Evolutionary conservation across 2,888 invertebrate genomes (phyloP).

Genomic region (Cataglyphis altisquamis): DNA sequence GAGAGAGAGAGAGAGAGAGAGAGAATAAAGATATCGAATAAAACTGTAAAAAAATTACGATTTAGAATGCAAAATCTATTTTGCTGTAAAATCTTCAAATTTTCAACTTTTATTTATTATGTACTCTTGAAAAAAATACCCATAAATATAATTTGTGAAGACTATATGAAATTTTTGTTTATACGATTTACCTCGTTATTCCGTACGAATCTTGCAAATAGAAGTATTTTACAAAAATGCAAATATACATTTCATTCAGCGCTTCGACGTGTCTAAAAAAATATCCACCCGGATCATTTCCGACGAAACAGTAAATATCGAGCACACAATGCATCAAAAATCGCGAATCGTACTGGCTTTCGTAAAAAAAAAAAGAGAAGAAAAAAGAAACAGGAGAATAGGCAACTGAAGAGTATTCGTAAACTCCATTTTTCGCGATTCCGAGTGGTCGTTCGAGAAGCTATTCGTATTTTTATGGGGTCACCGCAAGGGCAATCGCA

Average conservation of each 20-base stretch:
- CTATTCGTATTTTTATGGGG: constrained; percentile 65
- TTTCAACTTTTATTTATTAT: constrained; percentile 18
- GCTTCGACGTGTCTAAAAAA: neutral
- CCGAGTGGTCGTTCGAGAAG: constrained; percentile 48
- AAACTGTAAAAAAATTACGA: neutral
- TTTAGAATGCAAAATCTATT: neutral
- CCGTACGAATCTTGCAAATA: neutral
- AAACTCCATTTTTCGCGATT: constrained; percentile 24
- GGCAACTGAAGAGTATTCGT: neutral
- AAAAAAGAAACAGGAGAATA: neutral
- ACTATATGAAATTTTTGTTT: neutral
- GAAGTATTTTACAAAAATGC: neutral
- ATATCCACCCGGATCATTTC: constrained; percentile 11
- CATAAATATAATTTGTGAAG: neutral
- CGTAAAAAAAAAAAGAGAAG: neutral
- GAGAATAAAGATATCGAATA: neutral
- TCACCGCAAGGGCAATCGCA: constrained; percentile 71
- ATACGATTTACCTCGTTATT: neutral
- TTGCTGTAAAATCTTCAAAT: neutral
- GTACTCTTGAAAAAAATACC: neutral
- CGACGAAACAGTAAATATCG: constrained; percentile 39
- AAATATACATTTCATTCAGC: constrained; percentile 17
- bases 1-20: no score
- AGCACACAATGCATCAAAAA: constrained; percentile 20
- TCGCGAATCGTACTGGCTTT: constrained; percentile 3